Evolutionary conservation across 2,113 vertebrate species (phyloP), one percentile per base, ranked within the genome.

Genomic region (Vireo altiloquus): DNA sequence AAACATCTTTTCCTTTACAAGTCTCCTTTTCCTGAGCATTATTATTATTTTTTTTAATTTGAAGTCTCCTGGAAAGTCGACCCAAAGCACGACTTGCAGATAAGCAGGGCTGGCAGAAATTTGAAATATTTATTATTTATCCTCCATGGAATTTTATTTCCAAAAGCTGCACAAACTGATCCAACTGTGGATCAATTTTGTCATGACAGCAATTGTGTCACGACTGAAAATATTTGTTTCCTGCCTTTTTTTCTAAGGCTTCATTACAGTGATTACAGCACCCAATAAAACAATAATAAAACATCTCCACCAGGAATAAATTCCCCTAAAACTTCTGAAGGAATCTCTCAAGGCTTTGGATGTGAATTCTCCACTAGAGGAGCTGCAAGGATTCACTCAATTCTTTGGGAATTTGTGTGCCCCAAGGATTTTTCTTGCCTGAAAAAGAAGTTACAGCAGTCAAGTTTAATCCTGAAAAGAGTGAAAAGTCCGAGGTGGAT

Each of bases 361-460:
- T 44, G 77, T 21, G 50, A 87, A 50, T 11, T 31, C 27, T 37
- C 39, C 28, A 17, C n/a, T 44, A 74, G 44, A 82, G 42, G 69
- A 90, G 25, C 33, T 65, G 11, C 39, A 27, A 4, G 59, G 77
- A 65, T 72, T 15, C 75, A 31, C 72, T 54, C 8, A 2, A 79
- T 68, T 76, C 76, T 69, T 75, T 52, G 60, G 82, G 87, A 87
- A 54, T 64, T 39, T 28, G 18, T 14, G 40, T 22, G 18, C 75
- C 82, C 71, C 79, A 17, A 91, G 89, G 42, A 82, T 61, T 87
- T 89, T 87, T 78, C 96, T 59, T 30, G 85, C 65, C 97, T 97
- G 89, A 70, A 85, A 88, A 97, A 96, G 72, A 81, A 96, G 94
- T 97, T 82, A 69, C 39, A 70, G 59, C 77, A n/a, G 65, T 52